Base-by-base conservation (phyloP, 2,113 vertebrate species). In the Maccullochella peelii region DNA sequence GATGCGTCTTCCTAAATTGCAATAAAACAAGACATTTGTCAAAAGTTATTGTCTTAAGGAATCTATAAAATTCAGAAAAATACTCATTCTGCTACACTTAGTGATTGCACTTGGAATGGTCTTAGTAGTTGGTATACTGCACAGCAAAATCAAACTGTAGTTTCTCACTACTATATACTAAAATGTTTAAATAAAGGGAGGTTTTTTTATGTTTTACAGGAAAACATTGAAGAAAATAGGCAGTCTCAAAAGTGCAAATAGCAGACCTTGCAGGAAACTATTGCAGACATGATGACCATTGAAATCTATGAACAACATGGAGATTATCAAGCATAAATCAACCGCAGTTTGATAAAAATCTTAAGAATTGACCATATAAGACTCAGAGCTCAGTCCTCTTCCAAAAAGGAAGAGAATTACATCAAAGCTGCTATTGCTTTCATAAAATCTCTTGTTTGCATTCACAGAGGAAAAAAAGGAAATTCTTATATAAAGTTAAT, bases 31-130 rank as follows among this genome's bases (percentile, higher is more conserved):
- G n/a, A 71, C 11, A 57, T 52, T 9, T 68, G 27, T 57, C 18
- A 40, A 8, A 47, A 42, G 8, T 42, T 20, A n/a, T 62, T 66
- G 27, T 82, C 33, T 63, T 30, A 18, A 80, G 55, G 15, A 74
- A 63, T 67, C 23, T 52, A 66, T 73, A 27, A 12, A 15, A 0
- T 50, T 73, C 18, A 67, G 44, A 66, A 76, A 74, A 66, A 82
- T 50, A 30, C 49, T 70, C 1, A 23, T 8, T 18, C 23, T 74
- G 65, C 82, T 81, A 77, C 50, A 50, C 55, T 40, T 23, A 7
- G 21, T 80, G 50, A 87, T 82, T 92, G 75, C 75, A 78, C 76
- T 86, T 84, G n/a, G 58, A 73, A 70, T 82, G 61, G 27, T 54
- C 21, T 52, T 80, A 18, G 5, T 20, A 44, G 50, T 76, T 77